These are phyloP conservation scores for Coecobrya sp. DNA, from an alignment of 2,888 invertebrate species.

Conservation along the genomic window DNA sequence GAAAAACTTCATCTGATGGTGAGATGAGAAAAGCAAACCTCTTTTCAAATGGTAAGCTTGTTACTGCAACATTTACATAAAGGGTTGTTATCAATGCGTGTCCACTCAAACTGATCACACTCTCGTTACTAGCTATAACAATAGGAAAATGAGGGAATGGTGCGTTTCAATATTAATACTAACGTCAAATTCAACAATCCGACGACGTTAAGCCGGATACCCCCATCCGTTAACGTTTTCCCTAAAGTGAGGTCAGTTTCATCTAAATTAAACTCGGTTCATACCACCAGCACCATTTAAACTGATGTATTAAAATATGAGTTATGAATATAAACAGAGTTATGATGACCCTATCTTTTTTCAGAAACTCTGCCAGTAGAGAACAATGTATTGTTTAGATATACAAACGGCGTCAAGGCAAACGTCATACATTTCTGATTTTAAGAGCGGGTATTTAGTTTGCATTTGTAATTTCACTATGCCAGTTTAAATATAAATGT, in stretches of 20 bases:
- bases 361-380: no score
- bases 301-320: no score
- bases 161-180: neutral
- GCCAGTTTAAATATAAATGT: no score
- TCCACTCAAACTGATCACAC: constrained; percentile 52
- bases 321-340: neutral
- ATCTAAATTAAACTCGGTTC: neutral
- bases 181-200: neutral
- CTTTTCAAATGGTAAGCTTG: neutral
- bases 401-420: no score
- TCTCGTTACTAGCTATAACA: no score
- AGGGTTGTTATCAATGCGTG: constrained; percentile 32
- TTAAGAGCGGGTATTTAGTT: no score
- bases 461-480: no score
- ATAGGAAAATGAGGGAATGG: neutral
- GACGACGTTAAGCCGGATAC: constrained; percentile 72
- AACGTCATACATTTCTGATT: no score
- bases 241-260: neutral
- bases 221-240: constrained; percentile 60
- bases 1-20: neutral
- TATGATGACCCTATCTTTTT: no score
- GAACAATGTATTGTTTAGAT: no score
- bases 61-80: constrained; percentile 56
- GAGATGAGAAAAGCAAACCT: constrained; percentile 65
- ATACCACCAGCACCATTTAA: no score